Evolutionary conservation across 92 coral and sea anemone genomes (phyloP).

Genomic region (Siderastrea siderea): DNA sequence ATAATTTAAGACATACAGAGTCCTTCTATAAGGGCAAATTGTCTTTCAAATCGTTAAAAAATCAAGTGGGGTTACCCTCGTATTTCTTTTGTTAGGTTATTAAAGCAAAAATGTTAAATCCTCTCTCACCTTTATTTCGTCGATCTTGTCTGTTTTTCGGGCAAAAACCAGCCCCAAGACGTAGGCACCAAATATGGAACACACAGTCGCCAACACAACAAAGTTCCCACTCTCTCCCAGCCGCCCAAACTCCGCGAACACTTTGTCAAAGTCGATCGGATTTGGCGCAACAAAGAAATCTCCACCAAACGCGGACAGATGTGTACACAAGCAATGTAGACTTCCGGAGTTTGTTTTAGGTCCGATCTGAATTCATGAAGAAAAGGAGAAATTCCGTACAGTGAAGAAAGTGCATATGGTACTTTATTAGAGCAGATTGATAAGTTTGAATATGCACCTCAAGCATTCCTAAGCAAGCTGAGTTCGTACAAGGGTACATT

Average conservation of each 20-base stretch:
- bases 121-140: conserved; percentile 69
- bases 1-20: too few relatives aligned
- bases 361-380: conserved; percentile 39
- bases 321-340: conserved; percentile 87
- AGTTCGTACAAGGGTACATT: too few relatives aligned
- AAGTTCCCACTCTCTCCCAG: conserved; percentile 87
- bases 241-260: conserved; percentile 73
- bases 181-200: conserved; percentile 75
- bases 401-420: too few relatives aligned
- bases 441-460: too few relatives aligned
- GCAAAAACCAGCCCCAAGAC: conserved; percentile 81
- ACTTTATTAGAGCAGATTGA: too few relatives aligned
- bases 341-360: conserved; percentile 40
- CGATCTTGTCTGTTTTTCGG: conserved; percentile 83
- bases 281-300: conserved; percentile 95
- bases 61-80: background rate
- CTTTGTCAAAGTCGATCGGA: conserved; percentile 94
- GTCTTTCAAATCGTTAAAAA: too few relatives aligned
- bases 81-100: conserved; percentile 10
- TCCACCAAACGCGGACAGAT: conserved; percentile 96
- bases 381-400: too few relatives aligned
- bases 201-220: conserved; percentile 84
- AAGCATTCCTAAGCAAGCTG: too few relatives aligned
- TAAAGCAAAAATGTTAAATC: background rate
- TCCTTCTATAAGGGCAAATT: too few relatives aligned